Percentiles rank a stretch among this genome's conserved stretches.
phyloP scores from a whole-genome alignment of 1,140 invertebrate species.

The Elysia chlorotica region DNA sequence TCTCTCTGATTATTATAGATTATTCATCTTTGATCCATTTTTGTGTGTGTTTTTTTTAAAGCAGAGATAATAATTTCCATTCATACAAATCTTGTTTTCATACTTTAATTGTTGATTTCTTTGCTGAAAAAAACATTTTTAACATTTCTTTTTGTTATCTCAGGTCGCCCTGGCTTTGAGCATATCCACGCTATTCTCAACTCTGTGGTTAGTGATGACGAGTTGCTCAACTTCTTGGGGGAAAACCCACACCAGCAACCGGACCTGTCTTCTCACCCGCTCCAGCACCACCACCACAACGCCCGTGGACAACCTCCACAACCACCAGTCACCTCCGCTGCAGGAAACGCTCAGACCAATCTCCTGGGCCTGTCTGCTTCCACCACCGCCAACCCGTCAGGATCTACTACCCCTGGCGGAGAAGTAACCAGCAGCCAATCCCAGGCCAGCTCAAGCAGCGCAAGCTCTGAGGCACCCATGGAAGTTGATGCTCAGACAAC shows the following conservation, averaged over 20 bases:
- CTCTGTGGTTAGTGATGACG: conserved; percentile 16
- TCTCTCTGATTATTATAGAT: too few relatives aligned
- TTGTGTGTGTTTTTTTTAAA: too few relatives aligned
- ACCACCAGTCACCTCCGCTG: too few relatives aligned
- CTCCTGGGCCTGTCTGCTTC: too few relatives aligned
- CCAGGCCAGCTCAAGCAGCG: neutral
- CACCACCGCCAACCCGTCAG: neutral
- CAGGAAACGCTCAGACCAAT: too few relatives aligned
- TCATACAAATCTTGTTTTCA: neutral
- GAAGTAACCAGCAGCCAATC: conserved; percentile 2
- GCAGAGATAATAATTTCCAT: too few relatives aligned
- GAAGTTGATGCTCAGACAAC: conserved; percentile 41
- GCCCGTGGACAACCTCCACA: too few relatives aligned
- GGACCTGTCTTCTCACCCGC: too few relatives aligned
- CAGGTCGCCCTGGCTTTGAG: conserved; percentile 18
- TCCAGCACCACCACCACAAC: too few relatives aligned
- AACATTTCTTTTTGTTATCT: neutral
- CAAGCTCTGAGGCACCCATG: conserved; percentile 46
- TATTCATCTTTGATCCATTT: too few relatives aligned
- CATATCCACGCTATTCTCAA: conserved; percentile 14
- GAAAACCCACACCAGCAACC: too few relatives aligned
- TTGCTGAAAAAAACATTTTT: neutral
- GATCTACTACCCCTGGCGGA: neutral
- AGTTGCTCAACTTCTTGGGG: conserved; percentile 10
- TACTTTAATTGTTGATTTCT: neutral